phyloP scores from a whole-genome alignment of 2,888 invertebrate genomes.

The Branchinecta sandiegonensis region DNA sequence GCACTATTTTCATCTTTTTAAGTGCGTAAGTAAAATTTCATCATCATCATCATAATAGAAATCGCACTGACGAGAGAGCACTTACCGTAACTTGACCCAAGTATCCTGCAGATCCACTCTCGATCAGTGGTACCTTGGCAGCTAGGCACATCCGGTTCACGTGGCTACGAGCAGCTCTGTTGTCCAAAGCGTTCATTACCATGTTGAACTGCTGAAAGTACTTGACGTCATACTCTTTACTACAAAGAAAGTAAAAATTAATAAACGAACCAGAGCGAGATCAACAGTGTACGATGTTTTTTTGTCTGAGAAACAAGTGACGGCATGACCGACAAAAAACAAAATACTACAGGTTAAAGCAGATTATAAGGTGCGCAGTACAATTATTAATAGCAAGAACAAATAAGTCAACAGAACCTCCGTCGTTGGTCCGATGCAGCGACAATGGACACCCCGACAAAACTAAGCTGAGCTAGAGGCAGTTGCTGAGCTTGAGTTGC shows the following conservation, averaged over 20 bases:
- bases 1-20: no score
- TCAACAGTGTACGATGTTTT: background rate
- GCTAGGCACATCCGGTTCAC: slow-evolving; percentile 98
- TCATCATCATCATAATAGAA: no score
- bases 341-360: no score
- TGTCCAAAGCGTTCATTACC: slow-evolving; percentile 93
- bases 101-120: slow-evolving; percentile 95
- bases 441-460: no score
- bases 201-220: slow-evolving; percentile 83
- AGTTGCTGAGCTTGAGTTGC: no score
- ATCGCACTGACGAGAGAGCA: slow-evolving; percentile 17
- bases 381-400: no score
- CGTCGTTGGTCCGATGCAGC: no score
- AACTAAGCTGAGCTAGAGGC: no score
- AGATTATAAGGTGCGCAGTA: no score
- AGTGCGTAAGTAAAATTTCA: no score
- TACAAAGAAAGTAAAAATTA: slow-evolving; percentile 37
- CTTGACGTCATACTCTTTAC: slow-evolving; percentile 70
- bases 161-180: slow-evolving; percentile 88
- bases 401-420: no score
- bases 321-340: slow-evolving; percentile 15
- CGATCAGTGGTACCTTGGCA: slow-evolving; percentile 80
- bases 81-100: slow-evolving; percentile 60
- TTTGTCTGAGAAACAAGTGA: background rate
- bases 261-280: slow-evolving; percentile 3